Evolutionary conservation across 2,797 vertebrate species (phyloP).

Genomic region (Allobates femoralis): DNA sequence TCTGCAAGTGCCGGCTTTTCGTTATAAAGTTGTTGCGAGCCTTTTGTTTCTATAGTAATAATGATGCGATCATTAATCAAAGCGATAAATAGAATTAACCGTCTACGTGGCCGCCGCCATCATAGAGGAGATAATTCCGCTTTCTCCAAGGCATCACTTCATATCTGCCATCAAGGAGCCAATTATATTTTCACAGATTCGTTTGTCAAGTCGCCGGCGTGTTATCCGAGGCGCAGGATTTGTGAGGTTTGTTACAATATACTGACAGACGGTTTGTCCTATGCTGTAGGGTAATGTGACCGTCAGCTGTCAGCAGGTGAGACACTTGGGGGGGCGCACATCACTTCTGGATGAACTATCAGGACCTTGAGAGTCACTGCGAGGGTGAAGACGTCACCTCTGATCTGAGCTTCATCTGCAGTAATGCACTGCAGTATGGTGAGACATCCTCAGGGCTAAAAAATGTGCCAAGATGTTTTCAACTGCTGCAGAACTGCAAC

Average conservation of each 20-base stretch:
- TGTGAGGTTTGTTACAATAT: neutral
- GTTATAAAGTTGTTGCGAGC: neutral
- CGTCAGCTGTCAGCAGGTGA: neutral
- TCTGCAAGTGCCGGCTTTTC: neutral
- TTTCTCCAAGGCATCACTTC: neutral
- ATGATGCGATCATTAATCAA: conserved; percentile 37
- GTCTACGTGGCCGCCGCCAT: neutral
- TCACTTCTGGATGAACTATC: neutral
- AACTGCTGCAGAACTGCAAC: too few species aligned
- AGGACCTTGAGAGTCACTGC: conserved; percentile 2
- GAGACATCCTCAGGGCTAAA: too few species aligned
- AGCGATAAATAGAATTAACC: conserved; percentile 49
- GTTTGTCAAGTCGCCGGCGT: neutral
- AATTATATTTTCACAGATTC: neutral
- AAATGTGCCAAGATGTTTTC: too few species aligned
- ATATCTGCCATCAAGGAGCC: neutral
- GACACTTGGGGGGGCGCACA: neutral
- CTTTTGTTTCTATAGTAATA: conserved; percentile 61
- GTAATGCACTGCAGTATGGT: neutral
- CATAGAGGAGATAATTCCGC: neutral
- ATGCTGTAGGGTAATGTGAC: neutral
- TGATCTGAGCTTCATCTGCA: neutral
- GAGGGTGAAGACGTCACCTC: neutral
- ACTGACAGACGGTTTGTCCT: neutral
- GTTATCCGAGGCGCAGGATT: neutral